Conservation (phyloP, 2,888 invertebrate genomes). For the Clusia tigrina region DNA sequence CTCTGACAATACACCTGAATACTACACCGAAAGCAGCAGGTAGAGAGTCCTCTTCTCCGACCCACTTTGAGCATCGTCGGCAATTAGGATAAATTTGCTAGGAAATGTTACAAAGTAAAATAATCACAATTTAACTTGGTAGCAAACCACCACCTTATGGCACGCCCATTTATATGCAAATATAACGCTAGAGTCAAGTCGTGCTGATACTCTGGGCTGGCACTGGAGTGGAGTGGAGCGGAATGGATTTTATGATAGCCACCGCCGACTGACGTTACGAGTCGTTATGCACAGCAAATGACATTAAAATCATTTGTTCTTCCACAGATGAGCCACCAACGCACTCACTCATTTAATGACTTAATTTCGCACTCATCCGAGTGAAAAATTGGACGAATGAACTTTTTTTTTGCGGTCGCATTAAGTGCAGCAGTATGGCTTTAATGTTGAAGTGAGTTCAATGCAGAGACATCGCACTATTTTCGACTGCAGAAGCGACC, state of each 20-base stretch:
- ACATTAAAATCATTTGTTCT: slow-evolving; percentile 57
- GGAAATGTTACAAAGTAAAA: slow-evolving; percentile 18
- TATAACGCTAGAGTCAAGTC: slow-evolving; percentile 22
- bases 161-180: slow-evolving; percentile 62
- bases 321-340: slow-evolving; percentile 32
- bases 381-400: slow-evolving; percentile 63
- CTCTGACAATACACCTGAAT: background rate
- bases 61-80: background rate
- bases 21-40: background rate
- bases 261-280: slow-evolving; percentile 50
- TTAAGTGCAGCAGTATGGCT: no score
- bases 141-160: slow-evolving; percentile 42
- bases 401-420: slow-evolving; percentile 32
- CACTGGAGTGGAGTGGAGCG: background rate
- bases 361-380: slow-evolving; percentile 64
- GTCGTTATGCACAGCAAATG: slow-evolving; percentile 58
- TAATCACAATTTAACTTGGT: background rate
- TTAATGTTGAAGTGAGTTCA: no score
- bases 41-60: background rate
- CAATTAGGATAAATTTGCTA: background rate
- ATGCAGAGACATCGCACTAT: no score
- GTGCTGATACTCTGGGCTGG: slow-evolving; percentile 15
- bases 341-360: slow-evolving; percentile 61
- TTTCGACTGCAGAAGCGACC: no score
- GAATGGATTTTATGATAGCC: background rate